Conservation (phyloP, 2,888 invertebrate species). For the Rhagonycha lutea region DNA sequence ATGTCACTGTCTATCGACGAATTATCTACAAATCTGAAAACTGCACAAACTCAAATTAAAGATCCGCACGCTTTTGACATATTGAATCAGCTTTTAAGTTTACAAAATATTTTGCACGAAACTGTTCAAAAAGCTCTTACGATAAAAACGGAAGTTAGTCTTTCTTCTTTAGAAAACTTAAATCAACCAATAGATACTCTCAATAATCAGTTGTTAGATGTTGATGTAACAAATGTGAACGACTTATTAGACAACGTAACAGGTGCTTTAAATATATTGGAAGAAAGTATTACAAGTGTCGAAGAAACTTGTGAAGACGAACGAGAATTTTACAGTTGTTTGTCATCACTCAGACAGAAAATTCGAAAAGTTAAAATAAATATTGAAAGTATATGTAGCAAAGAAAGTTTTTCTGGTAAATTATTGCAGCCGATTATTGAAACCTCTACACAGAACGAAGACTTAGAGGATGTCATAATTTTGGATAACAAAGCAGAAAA, state of each 20-base stretch:
- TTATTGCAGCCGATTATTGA: slow-evolving; percentile 33
- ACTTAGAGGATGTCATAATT: not conserved
- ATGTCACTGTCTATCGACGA: slow-evolving; percentile 49
- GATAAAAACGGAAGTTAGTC: slow-evolving; percentile 44
- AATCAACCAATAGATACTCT: slow-evolving; percentile 58
- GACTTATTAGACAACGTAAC: slow-evolving; percentile 48
- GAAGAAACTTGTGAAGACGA: slow-evolving; percentile 40
- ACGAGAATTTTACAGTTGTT: slow-evolving; percentile 41
- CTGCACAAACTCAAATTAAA: slow-evolving; percentile 43
- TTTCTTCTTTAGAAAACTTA: slow-evolving; percentile 57
- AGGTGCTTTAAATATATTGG: slow-evolving; percentile 47
- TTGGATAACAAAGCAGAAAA: slow-evolving; percentile 9
- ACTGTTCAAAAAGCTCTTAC: slow-evolving; percentile 43
- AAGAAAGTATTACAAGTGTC: slow-evolving; percentile 46
- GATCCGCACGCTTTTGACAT: slow-evolving; percentile 48
- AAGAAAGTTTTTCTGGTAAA: slow-evolving; percentile 9
- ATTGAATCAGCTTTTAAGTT: slow-evolving; percentile 46
- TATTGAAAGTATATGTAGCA: slow-evolving; percentile 31
- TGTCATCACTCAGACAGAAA: slow-evolving; percentile 44
- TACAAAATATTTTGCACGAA: slow-evolving; percentile 50
- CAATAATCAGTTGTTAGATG: slow-evolving; percentile 47
- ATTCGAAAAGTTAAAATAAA: slow-evolving; percentile 47
- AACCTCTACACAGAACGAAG: not conserved
- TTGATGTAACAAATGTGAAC: slow-evolving; percentile 37
- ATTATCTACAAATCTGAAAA: slow-evolving; percentile 49